Percentiles rank a stretch among this genome's conserved stretches.
Evolutionary conservation across 2,797 vertebrate species (phyloP).

Genomic region (Xerus rutilus): DNA sequence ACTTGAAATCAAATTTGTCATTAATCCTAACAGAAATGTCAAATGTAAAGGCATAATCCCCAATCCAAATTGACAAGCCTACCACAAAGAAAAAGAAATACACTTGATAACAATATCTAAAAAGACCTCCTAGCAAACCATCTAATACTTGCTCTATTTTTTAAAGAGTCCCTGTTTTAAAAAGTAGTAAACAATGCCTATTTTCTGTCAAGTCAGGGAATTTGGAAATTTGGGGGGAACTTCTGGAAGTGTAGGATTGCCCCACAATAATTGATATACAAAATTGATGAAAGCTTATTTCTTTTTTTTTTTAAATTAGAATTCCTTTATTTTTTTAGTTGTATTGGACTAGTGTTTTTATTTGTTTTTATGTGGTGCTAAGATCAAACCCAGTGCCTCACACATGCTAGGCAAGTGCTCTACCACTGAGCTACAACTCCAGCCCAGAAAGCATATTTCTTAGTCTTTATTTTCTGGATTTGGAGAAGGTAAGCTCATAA

Average conservation of each 20-base stretch:
- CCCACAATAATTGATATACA: neutral
- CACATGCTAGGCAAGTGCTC: no score
- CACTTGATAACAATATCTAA: neutral
- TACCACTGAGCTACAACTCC: no score
- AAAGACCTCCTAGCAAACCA: neutral
- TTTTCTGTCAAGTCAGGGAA: neutral
- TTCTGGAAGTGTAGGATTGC: neutral
- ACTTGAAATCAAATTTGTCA: constrained; percentile 33
- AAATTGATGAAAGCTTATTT: neutral
- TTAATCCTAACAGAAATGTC: neutral
- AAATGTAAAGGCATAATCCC: neutral
- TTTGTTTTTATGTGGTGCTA: no score
- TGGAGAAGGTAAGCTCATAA: neutral
- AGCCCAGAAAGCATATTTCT: neutral
- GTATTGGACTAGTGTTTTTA: no score
- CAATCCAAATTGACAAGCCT: neutral
- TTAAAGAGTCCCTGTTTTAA: neutral
- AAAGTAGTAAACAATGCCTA: neutral
- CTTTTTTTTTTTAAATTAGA: neutral
- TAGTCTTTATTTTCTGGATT: neutral
- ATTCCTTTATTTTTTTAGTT: no score
- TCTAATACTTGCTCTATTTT: neutral
- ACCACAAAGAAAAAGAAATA: neutral
- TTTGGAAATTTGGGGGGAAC: neutral
- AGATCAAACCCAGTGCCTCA: no score